Conservation (phyloP, 2,888 invertebrate genomes). For the Cecidostiba fungosa region DNA sequence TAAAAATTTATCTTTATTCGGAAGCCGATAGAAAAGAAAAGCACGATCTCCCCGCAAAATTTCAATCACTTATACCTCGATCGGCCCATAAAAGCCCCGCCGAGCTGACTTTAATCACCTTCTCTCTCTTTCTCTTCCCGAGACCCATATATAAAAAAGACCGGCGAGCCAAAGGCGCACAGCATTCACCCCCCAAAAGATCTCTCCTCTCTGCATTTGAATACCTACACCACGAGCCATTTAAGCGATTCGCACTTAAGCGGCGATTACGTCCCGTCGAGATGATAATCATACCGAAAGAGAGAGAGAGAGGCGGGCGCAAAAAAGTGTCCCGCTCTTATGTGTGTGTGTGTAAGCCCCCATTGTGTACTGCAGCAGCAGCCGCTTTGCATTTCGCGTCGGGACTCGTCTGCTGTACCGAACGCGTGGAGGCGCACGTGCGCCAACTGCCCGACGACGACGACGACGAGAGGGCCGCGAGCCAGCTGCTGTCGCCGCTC, state of each 20-base stretch:
- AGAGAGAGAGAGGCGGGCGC: conserved; percentile 19
- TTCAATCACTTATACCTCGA: conserved; percentile 4
- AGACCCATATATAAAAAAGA: neutral
- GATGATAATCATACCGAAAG: conserved; percentile 50
- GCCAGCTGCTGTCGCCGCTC: conserved; percentile 56
- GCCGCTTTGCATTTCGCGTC: conserved; percentile 41
- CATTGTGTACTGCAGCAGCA: neutral
- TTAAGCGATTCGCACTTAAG: conserved; percentile 47
- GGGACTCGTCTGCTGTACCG: neutral
- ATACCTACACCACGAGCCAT: conserved; percentile 9
- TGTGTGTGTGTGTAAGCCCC: neutral
- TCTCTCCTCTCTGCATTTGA: neutral
- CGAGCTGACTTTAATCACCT: conserved; percentile 15
- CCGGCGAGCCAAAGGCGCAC: neutral
- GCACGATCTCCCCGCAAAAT: neutral
- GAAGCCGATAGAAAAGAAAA: neutral
- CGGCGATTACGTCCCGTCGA: conserved; percentile 42
- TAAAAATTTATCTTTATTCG: neutral
- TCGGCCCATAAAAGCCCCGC: conserved; percentile 9
- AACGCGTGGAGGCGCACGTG: conserved; percentile 23
- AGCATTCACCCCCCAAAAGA: neutral
- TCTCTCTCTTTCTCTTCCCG: neutral
- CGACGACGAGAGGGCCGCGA: conserved; percentile 10
- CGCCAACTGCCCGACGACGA: conserved; percentile 19
- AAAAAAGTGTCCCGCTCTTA: conserved; percentile 12